These are phyloP conservation scores for Mola mola DNA, from an alignment of 2,113 vertebrate genomes.

Conservation along the genomic window DNA sequence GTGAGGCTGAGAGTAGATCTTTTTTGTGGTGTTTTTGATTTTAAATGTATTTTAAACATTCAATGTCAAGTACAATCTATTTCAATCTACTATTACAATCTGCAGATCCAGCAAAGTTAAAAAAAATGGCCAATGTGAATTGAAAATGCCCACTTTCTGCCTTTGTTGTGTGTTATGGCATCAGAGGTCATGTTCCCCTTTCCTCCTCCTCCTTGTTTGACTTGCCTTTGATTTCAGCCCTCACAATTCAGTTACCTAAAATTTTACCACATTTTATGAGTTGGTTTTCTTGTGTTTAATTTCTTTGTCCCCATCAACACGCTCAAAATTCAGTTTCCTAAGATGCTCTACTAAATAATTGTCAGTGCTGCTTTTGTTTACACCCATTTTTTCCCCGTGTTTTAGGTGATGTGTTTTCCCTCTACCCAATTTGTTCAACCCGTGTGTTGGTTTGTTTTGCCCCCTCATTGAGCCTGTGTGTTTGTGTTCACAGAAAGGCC, in stretches of 20 bases:
- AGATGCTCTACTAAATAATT: no score
- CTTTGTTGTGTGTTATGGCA: constrained; percentile 4
- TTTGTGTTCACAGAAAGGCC: constrained; percentile 89
- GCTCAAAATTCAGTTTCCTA: no score
- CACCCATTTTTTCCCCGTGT: not conserved
- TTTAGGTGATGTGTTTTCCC: constrained; percentile 11
- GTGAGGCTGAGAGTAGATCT: not conserved
- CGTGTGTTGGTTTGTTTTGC: constrained; percentile 46
- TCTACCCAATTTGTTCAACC: constrained; percentile 22
- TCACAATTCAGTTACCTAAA: not conserved
- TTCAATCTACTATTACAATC: no score
- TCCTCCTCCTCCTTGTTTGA: constrained; percentile 72
- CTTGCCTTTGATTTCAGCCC: constrained; percentile 46
- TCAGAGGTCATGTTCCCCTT: constrained; percentile 42
- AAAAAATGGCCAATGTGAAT: not conserved
- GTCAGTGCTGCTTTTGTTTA: no score
- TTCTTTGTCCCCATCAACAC: no score
- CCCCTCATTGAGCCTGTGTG: constrained; percentile 73
- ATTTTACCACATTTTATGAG: no score
- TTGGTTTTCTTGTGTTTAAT: no score
- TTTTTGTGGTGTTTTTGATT: not conserved
- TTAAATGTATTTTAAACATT: not conserved
- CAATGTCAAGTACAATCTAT: not conserved
- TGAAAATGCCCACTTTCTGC: not conserved
- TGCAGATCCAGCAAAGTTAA: not conserved